Evolutionary conservation across 1,140 invertebrate species (phyloP).

Genomic region (Bombus soroeensis): DNA sequence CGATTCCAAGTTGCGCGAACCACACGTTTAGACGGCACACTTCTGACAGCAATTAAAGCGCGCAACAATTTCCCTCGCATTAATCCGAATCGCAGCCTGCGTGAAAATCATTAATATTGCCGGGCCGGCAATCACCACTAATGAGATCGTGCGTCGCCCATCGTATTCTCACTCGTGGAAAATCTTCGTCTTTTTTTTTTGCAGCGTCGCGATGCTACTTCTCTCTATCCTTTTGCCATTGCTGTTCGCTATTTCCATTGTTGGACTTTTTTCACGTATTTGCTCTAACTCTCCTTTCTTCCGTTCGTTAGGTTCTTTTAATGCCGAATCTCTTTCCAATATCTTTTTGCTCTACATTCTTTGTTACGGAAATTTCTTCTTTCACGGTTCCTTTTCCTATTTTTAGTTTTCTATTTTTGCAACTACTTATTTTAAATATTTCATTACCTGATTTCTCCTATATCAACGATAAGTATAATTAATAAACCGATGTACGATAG

Average conservation of each 20-base stretch:
- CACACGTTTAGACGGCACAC: not conserved
- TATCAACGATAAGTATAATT: not conserved
- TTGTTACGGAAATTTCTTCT: not conserved
- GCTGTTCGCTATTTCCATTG: not conserved
- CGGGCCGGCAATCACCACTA: not conserved
- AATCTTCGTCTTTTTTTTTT: not conserved
- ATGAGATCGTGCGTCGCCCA: slow-evolving; percentile 17
- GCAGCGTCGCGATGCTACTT: not conserved
- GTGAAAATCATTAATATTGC: slow-evolving; percentile 16
- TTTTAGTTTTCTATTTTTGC: too few species aligned
- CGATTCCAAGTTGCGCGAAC: not conserved
- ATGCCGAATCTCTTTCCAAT: not conserved
- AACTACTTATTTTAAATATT: too few species aligned
- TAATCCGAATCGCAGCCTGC: not conserved
- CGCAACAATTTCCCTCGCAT: slow-evolving; percentile 12
- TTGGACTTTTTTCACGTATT: too few species aligned
- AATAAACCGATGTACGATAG: not conserved
- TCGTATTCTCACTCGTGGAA: not conserved
- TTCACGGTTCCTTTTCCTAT: too few species aligned
- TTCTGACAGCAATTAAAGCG: slow-evolving; percentile 26
- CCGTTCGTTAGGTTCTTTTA: not conserved
- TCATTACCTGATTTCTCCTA: not conserved
- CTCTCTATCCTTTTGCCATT: not conserved
- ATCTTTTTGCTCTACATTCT: not conserved
- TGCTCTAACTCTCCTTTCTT: not conserved